Base-by-base conservation (phyloP, 2,888 invertebrate genomes). In the Rhagonycha fulva region DNA sequence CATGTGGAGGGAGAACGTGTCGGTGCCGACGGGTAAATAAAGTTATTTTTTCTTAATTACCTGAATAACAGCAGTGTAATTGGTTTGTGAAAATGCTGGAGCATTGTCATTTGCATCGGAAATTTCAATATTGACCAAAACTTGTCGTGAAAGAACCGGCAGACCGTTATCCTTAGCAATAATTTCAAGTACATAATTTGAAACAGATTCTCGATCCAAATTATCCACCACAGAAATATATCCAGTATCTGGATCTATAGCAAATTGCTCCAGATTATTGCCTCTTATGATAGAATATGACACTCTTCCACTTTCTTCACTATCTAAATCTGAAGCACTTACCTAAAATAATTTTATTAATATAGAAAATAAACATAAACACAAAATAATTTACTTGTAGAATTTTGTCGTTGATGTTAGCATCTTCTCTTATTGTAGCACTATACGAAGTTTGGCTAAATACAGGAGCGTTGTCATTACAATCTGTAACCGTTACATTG, bases 91-190 rank as follows among this genome's bases (percentile, higher is more conserved):
- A 87, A 97, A 97, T 30, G 93, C 82, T 5, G 98, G 98, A 23
- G 96, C 92, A 87, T 97, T 98, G 87, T 98, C 98, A 87, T 98
- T 98, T 0, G 95, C 94, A 87, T 98, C 98, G 1, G 94, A 89
- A 75, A 98, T 91, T 84, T 95, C 94, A 70, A 98, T 91, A 84
- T 93, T 93, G 4, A 97, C 91, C 81, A 92, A 90, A 11, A 94
- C 93, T 82, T 92, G 92, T 77, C 92, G 91, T 68, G 95, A 94
- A 23, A 95, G 89, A 72, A 92, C 91, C 0, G 97, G 96, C 71
- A 91, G 83, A 3, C 97, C 98, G 82, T 92, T 92, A 87, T 98
- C 98, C 66, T 92, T 91, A 3, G 96, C 97, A 81, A 94, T 91
- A 71, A 98, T 90, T 87, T 95, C 95, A 70, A 98, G 87, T 62